A percentile compares a stretch with the other conserved stretches of the same genome.
Evolutionary conservation across 2,888 invertebrate species (phyloP).

Genomic region (Macrophya alboannulata): DNA sequence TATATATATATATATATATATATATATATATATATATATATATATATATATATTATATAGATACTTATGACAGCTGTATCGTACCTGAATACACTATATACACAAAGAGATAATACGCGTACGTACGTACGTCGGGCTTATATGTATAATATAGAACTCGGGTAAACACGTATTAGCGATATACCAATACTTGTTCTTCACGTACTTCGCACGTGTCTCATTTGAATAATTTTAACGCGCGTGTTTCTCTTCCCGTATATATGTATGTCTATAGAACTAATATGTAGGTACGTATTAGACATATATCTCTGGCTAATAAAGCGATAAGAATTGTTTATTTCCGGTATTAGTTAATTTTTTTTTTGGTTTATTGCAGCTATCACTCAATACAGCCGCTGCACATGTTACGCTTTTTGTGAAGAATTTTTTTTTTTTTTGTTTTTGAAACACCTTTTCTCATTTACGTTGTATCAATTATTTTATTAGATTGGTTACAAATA

Average conservation of each 20-base stretch:
- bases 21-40: neutral
- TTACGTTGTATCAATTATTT: neutral
- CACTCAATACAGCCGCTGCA: neutral
- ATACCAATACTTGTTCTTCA: slow-evolving; percentile 6
- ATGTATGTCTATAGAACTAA: neutral
- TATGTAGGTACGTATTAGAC: neutral
- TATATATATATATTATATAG: no score
- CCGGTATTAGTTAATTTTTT: neutral
- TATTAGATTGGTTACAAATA: neutral
- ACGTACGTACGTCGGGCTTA: neutral
- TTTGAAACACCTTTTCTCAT: no score
- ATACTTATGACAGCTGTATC: no score
- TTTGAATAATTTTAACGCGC: slow-evolving; percentile 27
- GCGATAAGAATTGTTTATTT: slow-evolving; percentile 13
- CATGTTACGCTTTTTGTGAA: no score
- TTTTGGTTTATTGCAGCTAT: neutral
- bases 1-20: neutral
- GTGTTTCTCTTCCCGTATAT: neutral
- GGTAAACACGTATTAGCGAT: slow-evolving; percentile 25
- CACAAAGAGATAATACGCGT: neutral
- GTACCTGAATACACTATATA: neutral
- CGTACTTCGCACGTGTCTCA: slow-evolving; percentile 30
- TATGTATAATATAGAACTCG: neutral
- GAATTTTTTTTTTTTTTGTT: no score
- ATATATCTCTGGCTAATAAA: neutral